Evolutionary conservation across 2,113 vertebrate species (phyloP).

Genomic region (Plestiodon gilberti): DNA sequence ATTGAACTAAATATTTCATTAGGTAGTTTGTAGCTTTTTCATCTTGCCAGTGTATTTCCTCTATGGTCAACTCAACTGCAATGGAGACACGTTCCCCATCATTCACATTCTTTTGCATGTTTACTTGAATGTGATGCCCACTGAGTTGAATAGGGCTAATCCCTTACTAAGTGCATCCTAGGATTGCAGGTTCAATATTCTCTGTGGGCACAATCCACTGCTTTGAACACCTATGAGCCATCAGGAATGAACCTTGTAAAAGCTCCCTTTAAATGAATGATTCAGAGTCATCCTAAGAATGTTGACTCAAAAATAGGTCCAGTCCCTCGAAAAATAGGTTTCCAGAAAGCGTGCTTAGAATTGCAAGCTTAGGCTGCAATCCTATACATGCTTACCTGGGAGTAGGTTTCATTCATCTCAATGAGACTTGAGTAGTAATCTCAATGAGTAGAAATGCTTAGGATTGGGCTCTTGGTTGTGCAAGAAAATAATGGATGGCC

Average conservation of each 20-base stretch:
- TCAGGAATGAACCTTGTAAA: background rate
- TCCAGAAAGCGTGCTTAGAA: too few relatives aligned
- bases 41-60: background rate
- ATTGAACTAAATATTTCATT: background rate
- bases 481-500: background rate
- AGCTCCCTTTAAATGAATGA: background rate
- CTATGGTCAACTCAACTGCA: background rate
- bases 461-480: background rate
- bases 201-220: background rate
- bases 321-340: background rate
- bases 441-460: background rate
- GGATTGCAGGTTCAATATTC: background rate
- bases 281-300: background rate
- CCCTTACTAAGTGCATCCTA: background rate
- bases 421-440: too few relatives aligned
- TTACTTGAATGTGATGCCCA: background rate
- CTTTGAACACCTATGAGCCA: background rate
- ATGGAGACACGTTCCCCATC: accelerated
- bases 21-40: background rate
- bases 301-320: background rate
- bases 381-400: too few relatives aligned
- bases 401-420: background rate
- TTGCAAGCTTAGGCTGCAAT: too few relatives aligned
- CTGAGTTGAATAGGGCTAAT: too few relatives aligned
- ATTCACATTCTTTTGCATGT: background rate